Conservation (phyloP, 2,888 invertebrate species). For the Drosophila lacicola region DNA sequence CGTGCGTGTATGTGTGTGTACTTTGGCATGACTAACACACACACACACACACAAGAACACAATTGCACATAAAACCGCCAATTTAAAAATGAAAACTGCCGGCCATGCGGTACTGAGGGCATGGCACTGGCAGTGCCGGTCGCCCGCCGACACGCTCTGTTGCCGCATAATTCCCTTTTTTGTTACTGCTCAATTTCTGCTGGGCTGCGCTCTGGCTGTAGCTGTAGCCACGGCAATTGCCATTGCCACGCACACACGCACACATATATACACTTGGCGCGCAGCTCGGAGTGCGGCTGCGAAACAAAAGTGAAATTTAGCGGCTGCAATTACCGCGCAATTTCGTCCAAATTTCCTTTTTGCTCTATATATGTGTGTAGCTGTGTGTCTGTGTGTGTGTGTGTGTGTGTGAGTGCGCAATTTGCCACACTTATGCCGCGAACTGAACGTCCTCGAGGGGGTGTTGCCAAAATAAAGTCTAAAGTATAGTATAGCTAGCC, state of each 20-base stretch:
- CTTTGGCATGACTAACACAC: slow-evolving; percentile 31
- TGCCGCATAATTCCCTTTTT: slow-evolving; percentile 69
- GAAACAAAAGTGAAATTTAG: slow-evolving; percentile 79
- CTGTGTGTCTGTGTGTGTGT: slow-evolving; percentile 8
- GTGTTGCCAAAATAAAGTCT: slow-evolving; percentile 51
- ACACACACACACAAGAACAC: slow-evolving; percentile 35
- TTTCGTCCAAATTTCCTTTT: slow-evolving; percentile 74
- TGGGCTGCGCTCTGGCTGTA: slow-evolving; percentile 15
- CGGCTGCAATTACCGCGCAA: slow-evolving; percentile 79
- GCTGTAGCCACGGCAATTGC: slow-evolving; percentile 25
- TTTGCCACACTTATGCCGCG: slow-evolving; percentile 74
- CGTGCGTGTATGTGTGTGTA: slow-evolving; percentile 7
- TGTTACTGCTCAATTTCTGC: slow-evolving; percentile 75
- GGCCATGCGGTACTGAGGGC: slow-evolving; percentile 49
- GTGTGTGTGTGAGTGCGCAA: slow-evolving; percentile 45
- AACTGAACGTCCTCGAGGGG: slow-evolving; percentile 3
- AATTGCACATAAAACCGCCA: slow-evolving; percentile 81
- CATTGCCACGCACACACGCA: slow-evolving; percentile 37
- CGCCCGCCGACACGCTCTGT: slow-evolving; percentile 46
- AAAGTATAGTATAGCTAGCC: slow-evolving; percentile 46
- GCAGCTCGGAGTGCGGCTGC: slow-evolving; percentile 32
- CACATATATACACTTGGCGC: slow-evolving; percentile 44
- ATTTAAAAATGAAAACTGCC: slow-evolving; percentile 80
- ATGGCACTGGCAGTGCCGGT: not conserved
- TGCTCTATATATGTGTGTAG: slow-evolving; percentile 27